A percentile compares a stretch with the other conserved stretches of the same genome.
Conservation (phyloP, 2,113 vertebrate species). For the Pogona vitticeps region DNA sequence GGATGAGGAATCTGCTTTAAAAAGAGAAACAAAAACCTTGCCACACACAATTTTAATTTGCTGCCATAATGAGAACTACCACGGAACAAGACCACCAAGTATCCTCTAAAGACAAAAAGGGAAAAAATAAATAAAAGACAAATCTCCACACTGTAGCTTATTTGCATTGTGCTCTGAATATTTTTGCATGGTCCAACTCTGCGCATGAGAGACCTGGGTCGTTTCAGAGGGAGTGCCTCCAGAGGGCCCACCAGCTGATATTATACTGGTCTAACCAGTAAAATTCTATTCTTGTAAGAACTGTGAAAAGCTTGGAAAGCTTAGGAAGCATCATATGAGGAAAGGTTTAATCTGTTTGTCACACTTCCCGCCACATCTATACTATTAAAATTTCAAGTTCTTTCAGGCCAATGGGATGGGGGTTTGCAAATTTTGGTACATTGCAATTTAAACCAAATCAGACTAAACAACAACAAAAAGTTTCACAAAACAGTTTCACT, state of each 20-base stretch:
- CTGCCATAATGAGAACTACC: constrained; percentile 69
- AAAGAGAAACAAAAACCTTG: constrained; percentile 59
- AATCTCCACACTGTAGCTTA: background rate
- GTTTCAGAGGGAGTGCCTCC: background rate
- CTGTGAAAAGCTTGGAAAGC: background rate
- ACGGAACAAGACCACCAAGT: constrained; percentile 78
- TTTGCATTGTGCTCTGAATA: constrained; percentile 5
- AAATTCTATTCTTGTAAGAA: background rate
- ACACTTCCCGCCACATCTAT: background rate
- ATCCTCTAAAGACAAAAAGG: constrained; percentile 16
- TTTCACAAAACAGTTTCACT: background rate
- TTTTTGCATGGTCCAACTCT: background rate
- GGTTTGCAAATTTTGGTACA: background rate
- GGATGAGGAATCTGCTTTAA: constrained; percentile 76
- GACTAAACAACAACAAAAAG: too few relatives aligned
- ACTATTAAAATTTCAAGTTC: background rate
- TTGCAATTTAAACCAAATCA: background rate
- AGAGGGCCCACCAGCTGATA: background rate
- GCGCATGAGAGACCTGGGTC: background rate
- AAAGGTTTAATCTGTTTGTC: background rate
- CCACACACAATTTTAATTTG: constrained; percentile 68
- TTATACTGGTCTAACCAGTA: background rate
- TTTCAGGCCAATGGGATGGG: background rate
- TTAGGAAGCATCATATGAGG: background rate
- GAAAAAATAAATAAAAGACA: constrained; percentile 11